Base-by-base conservation (phyloP, 2,888 invertebrate genomes). In the Phengaris alcon region DNA sequence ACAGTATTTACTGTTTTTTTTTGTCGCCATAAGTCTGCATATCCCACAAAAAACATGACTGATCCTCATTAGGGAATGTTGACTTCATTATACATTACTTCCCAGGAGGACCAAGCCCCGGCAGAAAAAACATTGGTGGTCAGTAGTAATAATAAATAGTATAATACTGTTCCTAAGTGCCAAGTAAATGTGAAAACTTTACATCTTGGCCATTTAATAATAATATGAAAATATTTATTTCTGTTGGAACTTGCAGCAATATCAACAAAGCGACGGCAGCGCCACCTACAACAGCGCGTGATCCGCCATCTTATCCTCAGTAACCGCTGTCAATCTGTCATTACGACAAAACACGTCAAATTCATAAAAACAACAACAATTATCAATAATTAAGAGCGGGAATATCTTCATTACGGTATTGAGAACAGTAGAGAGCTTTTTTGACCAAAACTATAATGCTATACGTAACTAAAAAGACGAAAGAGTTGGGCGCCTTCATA, bases 321-420 rank as follows among this genome's bases (percentile, higher is more conserved):
- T 85, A 88, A 87, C 84, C 84, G 84, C 88, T 92, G 91, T 91
- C 92, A 92, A 86, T 84, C 87, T 92, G 93, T 93, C 93, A 93
- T 82, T 79, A 82, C 85, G 93, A 92, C 92, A 88, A 89, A 86
- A 54, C 76, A 79, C 77, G 79, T 78, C 79, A 79, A 79, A 75
- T 73, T 72, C 5, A 72, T 72, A 72, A 72, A 72, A 72, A 72
- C 72, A 72, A 70, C 70, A 70, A 64, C 74, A 72, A 46, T 9
- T 64, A 46, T 22, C 54, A 54, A 35, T 72, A 35, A 44, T 15
- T 69, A 54, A 35, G 22, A 13, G 6, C 54, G 52, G 35, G 64
- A 64, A 64, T 35, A 12, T 64, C 6, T 64, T 64, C 7, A 12
- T 13, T 12, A 44, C 35, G 35, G 35, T 64, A 44, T 64, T 12